A percentile compares a stretch with the other conserved stretches of the same genome.
Evolutionary conservation across 2,113 vertebrate genomes (phyloP).

Genomic region (Lucifuga dentata): DNA sequence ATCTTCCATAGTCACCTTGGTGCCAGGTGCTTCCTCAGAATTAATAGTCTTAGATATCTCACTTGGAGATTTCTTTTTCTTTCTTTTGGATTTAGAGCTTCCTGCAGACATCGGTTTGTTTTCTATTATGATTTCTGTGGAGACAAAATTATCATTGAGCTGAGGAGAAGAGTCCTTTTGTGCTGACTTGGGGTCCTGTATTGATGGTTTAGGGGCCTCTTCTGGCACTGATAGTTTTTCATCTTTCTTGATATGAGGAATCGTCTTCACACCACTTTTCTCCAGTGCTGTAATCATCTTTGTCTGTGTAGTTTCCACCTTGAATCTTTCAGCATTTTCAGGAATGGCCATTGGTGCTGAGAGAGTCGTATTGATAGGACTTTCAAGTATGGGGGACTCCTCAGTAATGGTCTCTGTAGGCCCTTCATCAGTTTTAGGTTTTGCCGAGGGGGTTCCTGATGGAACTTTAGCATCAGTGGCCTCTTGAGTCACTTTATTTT

Average conservation of each 20-base stretch:
- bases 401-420: not conserved
- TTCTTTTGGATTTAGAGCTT: conserved; percentile 72
- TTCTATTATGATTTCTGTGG: conserved; percentile 36
- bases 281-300: conserved; percentile 23
- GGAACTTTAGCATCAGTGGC: conserved; percentile 7
- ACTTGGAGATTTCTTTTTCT: conserved; percentile 74
- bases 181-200: not conserved
- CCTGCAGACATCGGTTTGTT: conserved; percentile 44
- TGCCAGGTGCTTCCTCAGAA: conserved; percentile 19
- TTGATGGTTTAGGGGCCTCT: conserved; percentile 17
- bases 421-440: conserved; percentile 19
- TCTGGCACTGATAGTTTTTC: not conserved
- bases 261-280: conserved; percentile 16
- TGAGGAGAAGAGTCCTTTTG: conserved; percentile 17
- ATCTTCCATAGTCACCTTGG: conserved; percentile 29
- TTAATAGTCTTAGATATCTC: conserved; percentile 43
- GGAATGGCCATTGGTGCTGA: not conserved
- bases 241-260: conserved; percentile 32
- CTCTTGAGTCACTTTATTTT: conserved; percentile 35
- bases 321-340: conserved; percentile 16
- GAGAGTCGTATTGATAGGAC: conserved; percentile 14
- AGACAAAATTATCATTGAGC: conserved; percentile 13
- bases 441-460: conserved; percentile 2
- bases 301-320: not conserved
- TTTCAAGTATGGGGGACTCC: conserved; percentile 35